Conservation (phyloP, 2,113 vertebrate species). For the Synodontis membranacea region DNA sequence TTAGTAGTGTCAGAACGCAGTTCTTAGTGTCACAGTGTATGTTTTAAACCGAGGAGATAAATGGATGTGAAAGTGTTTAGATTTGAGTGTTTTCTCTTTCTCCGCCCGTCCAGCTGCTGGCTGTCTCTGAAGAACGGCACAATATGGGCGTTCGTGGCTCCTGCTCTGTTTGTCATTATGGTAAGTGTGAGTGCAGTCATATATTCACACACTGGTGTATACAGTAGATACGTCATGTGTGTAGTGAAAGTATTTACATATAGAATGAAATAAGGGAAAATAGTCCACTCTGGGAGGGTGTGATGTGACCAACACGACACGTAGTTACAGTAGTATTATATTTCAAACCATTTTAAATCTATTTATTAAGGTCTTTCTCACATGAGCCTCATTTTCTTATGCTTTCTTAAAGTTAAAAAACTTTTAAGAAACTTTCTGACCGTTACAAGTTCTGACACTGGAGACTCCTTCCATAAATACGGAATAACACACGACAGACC, state of each 20-base stretch:
- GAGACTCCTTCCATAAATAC: neutral
- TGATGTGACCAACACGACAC: neutral
- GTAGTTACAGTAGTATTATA: neutral
- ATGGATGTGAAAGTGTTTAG: neutral
- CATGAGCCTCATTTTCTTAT: neutral
- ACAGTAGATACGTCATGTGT: too few species aligned
- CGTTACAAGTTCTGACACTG: neutral
- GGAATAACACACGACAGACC: neutral
- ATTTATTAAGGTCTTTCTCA: neutral
- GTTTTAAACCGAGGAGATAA: neutral
- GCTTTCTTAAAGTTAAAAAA: neutral
- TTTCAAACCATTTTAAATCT: too few species aligned
- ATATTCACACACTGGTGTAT: neutral
- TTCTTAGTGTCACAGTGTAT: neutral
- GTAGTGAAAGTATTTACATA: neutral
- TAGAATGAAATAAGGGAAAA: neutral
- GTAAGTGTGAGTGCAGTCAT: conserved; percentile 69
- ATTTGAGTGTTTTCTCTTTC: conserved; percentile 26
- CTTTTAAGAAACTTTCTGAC: neutral
- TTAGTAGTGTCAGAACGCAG: too few species aligned
- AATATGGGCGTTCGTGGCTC: conserved; percentile 98
- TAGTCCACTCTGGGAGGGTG: neutral
- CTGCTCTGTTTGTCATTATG: conserved; percentile 88
- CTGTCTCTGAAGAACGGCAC: conserved; percentile 84
- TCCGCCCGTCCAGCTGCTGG: conserved; percentile 83